Evolutionary conservation across 1,140 invertebrate genomes (phyloP), one percentile per base, ranked within the genome.

Genomic region (Pseudomyrmex sp.): DNA sequence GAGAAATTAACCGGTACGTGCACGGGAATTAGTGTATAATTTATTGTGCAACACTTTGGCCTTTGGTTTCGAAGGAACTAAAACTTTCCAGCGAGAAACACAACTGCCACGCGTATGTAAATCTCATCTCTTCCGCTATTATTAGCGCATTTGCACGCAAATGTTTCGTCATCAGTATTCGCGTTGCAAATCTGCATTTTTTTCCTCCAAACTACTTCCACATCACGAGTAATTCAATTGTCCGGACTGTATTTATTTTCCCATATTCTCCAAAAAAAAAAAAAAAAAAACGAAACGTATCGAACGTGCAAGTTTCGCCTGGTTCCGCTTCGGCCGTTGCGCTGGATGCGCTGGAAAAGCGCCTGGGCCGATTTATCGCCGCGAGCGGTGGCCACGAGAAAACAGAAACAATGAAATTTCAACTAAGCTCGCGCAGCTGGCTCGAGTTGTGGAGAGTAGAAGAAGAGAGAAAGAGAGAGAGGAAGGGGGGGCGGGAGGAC

Each of bases 341-440:
- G 44, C 52, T 46, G 59, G 61, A 76, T 35, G 20, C 23, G 23
- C 23, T 70, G 54, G 86, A 84, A 88, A 88, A 88, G 83, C 74
- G 82, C 35, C 72, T 48, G 15, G 82, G 63, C 44, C 79, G 74
- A 88, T 88, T 88, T 88, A 88, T 88, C 86, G 86, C 63, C 20
- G 56, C 59, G 23, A 56, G 75, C 84, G 58, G 48, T 35, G 66
- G 56, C 83, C 35, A 46, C 26, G 76, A 23, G 59, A 84, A 85
- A 82, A 85, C 86, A 85, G 83, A 88, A 88, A 88, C 86, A 88
- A 88, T 88, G 86, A 88, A 88, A 87, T 88, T 88, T 80, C 86
- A 72, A 84, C 85, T 80, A 88, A 88, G 83, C 83, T 69, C 48
- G 48, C 44, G 20, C 62, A 62, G 15, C 35, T 46, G 52, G 18